Evolutionary conservation across 2,888 invertebrate genomes (phyloP).

Genomic region (Agrotis clavis): DNA sequence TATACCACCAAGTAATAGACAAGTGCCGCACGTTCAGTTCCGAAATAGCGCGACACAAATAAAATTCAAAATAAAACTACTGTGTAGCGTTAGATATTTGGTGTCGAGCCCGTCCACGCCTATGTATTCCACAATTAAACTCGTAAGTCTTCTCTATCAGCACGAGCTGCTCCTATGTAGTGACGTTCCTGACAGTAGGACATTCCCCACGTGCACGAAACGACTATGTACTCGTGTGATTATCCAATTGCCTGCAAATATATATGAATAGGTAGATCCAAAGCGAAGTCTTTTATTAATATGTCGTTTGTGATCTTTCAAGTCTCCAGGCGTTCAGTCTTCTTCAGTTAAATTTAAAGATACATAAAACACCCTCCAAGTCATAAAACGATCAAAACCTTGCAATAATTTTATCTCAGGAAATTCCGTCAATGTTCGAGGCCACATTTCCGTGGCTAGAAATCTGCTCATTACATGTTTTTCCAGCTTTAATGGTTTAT

Average conservation of each 20-base stretch:
- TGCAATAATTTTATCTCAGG: slow-evolving; percentile 70
- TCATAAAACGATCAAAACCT: slow-evolving; percentile 53
- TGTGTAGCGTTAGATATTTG: slow-evolving; percentile 88
- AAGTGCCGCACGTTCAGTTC: slow-evolving; percentile 88
- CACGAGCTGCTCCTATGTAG: slow-evolving; percentile 41
- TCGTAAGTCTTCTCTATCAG: slow-evolving; percentile 68
- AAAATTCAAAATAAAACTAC: slow-evolving; percentile 90
- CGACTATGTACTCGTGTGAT: slow-evolving; percentile 16
- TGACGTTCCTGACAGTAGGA: slow-evolving; percentile 43
- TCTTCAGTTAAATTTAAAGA: not conserved
- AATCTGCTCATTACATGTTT: slow-evolving; percentile 68
- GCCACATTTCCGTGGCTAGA: slow-evolving; percentile 69
- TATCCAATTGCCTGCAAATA: slow-evolving; percentile 42
- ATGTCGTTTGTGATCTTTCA: slow-evolving; percentile 17
- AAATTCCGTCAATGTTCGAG: slow-evolving; percentile 76
- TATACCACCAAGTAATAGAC: slow-evolving; percentile 84
- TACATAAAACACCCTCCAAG: slow-evolving; percentile 25
- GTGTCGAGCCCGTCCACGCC: slow-evolving; percentile 77
- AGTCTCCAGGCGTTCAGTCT: not conserved
- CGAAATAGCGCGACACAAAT: slow-evolving; percentile 91
- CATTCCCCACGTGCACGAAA: slow-evolving; percentile 48
- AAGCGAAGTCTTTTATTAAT: slow-evolving; percentile 29
- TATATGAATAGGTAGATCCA: slow-evolving; percentile 25
- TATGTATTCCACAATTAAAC: slow-evolving; percentile 79
- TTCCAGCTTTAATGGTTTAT: slow-evolving; percentile 64